Conservation (phyloP, 2,113 vertebrate genomes). For the Castor canadensis region DNA sequence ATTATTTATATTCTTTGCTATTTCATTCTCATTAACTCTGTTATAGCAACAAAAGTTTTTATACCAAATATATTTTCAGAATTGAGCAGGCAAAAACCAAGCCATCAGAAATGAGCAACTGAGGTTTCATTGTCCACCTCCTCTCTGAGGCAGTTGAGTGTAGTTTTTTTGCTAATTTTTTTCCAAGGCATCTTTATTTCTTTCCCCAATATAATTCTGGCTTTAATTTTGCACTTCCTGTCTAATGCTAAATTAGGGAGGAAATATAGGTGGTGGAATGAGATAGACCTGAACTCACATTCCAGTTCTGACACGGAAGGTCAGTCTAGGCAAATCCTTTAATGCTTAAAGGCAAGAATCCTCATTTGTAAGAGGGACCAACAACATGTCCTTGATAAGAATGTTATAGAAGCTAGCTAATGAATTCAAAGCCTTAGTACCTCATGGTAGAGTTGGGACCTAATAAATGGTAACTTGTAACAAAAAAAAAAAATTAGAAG, state of each 20-base stretch:
- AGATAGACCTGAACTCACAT: neutral
- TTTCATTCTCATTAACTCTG: neutral
- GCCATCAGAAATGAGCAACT: neutral
- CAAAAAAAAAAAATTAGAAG: neutral
- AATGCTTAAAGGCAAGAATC: neutral
- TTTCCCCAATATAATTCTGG: neutral
- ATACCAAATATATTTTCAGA: neutral
- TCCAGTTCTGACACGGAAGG: neutral
- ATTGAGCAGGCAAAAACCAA: neutral
- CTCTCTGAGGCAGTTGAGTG: neutral
- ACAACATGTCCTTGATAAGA: neutral
- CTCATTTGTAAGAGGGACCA: neutral
- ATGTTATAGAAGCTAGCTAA: neutral
- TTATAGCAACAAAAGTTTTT: neutral
- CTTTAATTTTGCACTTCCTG: neutral
- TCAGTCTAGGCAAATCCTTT: neutral
- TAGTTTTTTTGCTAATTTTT: neutral
- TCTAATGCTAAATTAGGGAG: neutral
- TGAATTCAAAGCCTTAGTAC: neutral
- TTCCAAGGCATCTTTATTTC: neutral
- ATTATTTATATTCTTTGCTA: neutral
- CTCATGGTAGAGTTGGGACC: neutral
- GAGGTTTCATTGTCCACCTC: neutral
- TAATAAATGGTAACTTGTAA: neutral
- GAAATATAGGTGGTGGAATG: neutral